Evolutionary conservation across 2,797 vertebrate species (phyloP), one percentile per base, ranked within the genome.

Genomic region (Huso huso): DNA sequence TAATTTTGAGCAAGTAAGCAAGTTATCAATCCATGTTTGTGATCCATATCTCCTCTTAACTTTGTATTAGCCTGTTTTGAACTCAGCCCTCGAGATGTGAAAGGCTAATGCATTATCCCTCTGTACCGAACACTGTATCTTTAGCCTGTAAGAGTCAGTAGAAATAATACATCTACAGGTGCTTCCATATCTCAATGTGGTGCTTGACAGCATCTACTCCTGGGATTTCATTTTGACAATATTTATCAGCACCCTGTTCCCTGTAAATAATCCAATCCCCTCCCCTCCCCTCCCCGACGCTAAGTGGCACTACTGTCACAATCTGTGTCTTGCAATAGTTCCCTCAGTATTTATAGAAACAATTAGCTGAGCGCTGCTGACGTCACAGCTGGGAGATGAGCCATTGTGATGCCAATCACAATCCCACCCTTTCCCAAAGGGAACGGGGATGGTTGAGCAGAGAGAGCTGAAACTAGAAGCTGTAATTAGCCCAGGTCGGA

Each of bases 341-440:
- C 6, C 55, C 15, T 53, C 63, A 23, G 9, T 74, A 75, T 83
- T 81, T 84, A 78, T 82, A 79, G 81, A 74, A 55, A 0, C 75
- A 62, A 18, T 77, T 77, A 69, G 70, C 64, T 5, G 51, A 75
- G 66, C 66, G 72, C 64, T 49, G 51, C 72, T 85, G 82, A 84
- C 73, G 79, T 82, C 79, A 76, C 67, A 48, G 6, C 6, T 0
- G 75, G n/a, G 18, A 69, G 75, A 70, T 66, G 74, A 49, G 61
- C 71, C 79, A 62, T 58, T 57, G 73, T 62, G 67, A 64, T 6
- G 65, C 74, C 77, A 76, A 7, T 72, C 79, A 66, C 69, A 66
- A 68, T 6, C 13, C 66, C 71, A 1, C 65, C 75, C n/a, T 67
- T 71, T 73, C 71, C 71, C 69, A 0, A 0, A 65, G 70, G 71